These are phyloP conservation scores for Phoebastria nigripes DNA, from an alignment of 2,797 vertebrate species.

Conservation along the genomic window DNA sequence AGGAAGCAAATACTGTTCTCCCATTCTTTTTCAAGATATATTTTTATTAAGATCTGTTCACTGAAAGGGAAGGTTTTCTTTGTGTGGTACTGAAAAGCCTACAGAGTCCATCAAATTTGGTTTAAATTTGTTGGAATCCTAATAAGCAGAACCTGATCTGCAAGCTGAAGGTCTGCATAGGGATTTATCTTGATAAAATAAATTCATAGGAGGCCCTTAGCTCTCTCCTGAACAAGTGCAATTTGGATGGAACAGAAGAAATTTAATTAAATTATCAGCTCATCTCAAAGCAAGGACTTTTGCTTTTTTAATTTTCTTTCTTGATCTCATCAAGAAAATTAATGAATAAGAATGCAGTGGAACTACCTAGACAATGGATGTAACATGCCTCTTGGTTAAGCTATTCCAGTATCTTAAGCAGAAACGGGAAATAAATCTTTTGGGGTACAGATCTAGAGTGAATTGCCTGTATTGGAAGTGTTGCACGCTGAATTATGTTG, in stretches of 20 bases:
- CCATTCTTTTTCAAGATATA: neutral
- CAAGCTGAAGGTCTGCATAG: conserved; percentile 18
- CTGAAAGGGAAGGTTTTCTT: conserved; percentile 21
- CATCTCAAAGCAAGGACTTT: conserved; percentile 14
- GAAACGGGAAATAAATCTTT: neutral
- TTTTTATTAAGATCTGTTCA: conserved; percentile 31
- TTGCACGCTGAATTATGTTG: neutral
- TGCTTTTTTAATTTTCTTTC: conserved; percentile 32
- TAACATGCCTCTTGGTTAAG: neutral
- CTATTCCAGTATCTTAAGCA: neutral
- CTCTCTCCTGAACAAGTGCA: neutral
- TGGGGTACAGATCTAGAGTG: neutral
- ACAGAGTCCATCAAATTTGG: neutral
- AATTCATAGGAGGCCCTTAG: neutral
- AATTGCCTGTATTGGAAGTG: neutral
- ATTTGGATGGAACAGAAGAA: conserved; percentile 2
- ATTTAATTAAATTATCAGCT: conserved; percentile 45
- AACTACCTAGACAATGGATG: neutral
- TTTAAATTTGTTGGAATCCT: conserved; percentile 35
- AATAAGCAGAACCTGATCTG: conserved; percentile 30
- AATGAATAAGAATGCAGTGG: neutral
- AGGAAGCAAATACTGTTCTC: neutral
- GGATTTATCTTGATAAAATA: conserved; percentile 28
- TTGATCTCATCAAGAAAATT: conserved; percentile 20
- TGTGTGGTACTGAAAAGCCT: conserved; percentile 13